A percentile compares a stretch with the other conserved stretches of the same genome.
Conservation (phyloP, 1,140 invertebrate species). For the Drosophila persimilis region DNA sequence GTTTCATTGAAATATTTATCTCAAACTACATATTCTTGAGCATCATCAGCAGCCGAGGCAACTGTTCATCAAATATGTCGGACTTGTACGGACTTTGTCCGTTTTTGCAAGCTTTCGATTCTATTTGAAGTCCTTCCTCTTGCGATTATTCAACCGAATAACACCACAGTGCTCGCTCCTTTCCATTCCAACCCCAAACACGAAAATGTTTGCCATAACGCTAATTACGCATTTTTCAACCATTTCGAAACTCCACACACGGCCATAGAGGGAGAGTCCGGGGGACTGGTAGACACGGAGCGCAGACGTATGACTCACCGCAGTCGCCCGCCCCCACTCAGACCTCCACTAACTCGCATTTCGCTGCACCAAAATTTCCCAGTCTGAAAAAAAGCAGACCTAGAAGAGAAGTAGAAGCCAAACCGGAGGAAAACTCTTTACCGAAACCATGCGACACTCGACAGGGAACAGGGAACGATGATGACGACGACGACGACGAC, state of each 20-base stretch:
- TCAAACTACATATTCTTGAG: too few species aligned
- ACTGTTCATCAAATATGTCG: too few species aligned
- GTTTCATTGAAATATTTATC: too few species aligned
- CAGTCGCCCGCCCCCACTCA: conserved; percentile 20
- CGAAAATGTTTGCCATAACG: conserved; percentile 46
- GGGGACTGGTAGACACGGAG: conserved; percentile 16
- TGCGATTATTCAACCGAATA: conserved; percentile 6
- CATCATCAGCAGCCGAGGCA: background rate
- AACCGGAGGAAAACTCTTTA: conserved; percentile 47
- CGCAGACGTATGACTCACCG: conserved; percentile 54
- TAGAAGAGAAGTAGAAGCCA: background rate
- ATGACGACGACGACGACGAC: conserved; percentile 20
- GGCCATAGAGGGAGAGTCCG: conserved; percentile 3
- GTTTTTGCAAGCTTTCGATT: too few species aligned
- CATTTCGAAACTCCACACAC: too few species aligned
- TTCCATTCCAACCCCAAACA: too few species aligned
- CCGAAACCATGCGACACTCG: conserved; percentile 53
- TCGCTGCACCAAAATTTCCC: conserved; percentile 31
- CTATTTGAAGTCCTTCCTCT: background rate
- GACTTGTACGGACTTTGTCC: too few species aligned
- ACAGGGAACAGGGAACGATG: conserved; percentile 43
- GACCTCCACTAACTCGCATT: background rate
- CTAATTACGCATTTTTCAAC: conserved; percentile 68
- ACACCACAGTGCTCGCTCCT: too few species aligned
- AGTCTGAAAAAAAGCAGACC: conserved; percentile 2